Base-by-base conservation (phyloP, 2,113 vertebrate species). In the Hydrochoerus hydrochaeris region DNA sequence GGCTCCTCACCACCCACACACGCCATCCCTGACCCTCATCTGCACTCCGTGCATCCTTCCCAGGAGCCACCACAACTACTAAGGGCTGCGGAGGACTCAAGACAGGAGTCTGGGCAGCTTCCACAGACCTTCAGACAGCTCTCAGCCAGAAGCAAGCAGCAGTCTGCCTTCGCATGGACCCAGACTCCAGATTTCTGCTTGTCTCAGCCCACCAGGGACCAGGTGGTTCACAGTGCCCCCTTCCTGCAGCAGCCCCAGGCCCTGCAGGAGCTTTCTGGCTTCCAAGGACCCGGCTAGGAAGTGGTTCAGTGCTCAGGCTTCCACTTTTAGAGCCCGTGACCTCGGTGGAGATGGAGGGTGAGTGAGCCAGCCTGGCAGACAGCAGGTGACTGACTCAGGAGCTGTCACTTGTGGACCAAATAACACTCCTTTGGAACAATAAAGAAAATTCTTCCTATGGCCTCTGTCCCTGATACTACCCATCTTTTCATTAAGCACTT, bases 181-280 rank as follows among this genome's bases (percentile, higher is more conserved):
- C 20, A 30, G 22, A 46, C 44, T 58, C 77, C 54, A 83, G 28
- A 78, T 11, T 54, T 88, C 90, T 83, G n/a, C 35, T 41, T 28
- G 12, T 12, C 46, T 28, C 69, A 75, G 65, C 26, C 46, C 5
- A 3, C 30, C 30, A 0, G 0, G 30, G 24, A 46, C 8, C 52
- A 20, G 38, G 49, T 4, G 3, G 52, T 57, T 57, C 19, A 7
- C 30, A 22, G 17, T 0, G 3, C 3, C 52, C 44, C 14, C 71
- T 80, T 20, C 57, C n/a, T 54, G 81, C 11, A 49, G 77, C 26
- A 38, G 20, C 16, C 46, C 58, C 3, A 1, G 9, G 38, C 91
- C 49, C 87, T 71, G 35, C 26, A 65, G n/a, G 5, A 20, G 46
- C 44, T 91, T 86, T 52, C 67, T 24, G 10, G 65, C 44, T n/a